Evolutionary conservation across 2,113 vertebrate genomes (phyloP).

Genomic region (Gambusia affinis): DNA sequence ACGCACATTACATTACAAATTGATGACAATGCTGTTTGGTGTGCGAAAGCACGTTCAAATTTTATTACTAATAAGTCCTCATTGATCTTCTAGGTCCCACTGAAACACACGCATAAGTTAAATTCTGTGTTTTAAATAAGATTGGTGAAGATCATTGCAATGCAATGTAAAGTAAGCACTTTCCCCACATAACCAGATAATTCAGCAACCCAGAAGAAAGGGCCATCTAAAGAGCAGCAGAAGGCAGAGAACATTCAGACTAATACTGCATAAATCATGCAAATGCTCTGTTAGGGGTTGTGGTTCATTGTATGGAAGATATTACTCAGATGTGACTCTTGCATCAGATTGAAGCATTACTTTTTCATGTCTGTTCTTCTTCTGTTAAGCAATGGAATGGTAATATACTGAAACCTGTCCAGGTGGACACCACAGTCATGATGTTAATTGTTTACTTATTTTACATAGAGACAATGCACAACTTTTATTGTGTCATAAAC

Average conservation of each 20-base stretch:
- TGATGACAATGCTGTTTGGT: constrained; percentile 35
- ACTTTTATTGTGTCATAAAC: constrained; percentile 27
- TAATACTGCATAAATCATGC: constrained; percentile 63
- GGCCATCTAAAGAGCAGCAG: constrained; percentile 29
- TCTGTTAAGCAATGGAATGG: constrained; percentile 36
- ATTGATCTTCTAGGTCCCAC: constrained; percentile 23
- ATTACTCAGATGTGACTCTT: constrained; percentile 51
- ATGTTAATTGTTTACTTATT: no score
- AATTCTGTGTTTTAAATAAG: constrained; percentile 32
- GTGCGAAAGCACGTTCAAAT: constrained; percentile 31
- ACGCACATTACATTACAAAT: constrained; percentile 46
- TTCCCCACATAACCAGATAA: constrained; percentile 21
- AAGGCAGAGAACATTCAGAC: constrained; percentile 37
- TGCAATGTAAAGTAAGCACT: constrained; percentile 18
- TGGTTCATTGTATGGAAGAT: constrained; percentile 23
- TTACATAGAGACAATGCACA: no score
- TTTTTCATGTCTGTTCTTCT: constrained; percentile 27
- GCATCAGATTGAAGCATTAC: constrained; percentile 32
- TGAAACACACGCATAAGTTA: constrained; percentile 22
- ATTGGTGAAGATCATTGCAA: constrained; percentile 15
- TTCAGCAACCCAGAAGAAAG: constrained; percentile 31
- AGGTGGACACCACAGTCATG: constrained; percentile 20
- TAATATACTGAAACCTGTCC: constrained; percentile 41
- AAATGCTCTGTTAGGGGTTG: constrained; percentile 47
- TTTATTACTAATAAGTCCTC: constrained; percentile 37